Evolutionary conservation across 2,888 invertebrate genomes (phyloP).

Genomic region (Protodeltote pygarga): DNA sequence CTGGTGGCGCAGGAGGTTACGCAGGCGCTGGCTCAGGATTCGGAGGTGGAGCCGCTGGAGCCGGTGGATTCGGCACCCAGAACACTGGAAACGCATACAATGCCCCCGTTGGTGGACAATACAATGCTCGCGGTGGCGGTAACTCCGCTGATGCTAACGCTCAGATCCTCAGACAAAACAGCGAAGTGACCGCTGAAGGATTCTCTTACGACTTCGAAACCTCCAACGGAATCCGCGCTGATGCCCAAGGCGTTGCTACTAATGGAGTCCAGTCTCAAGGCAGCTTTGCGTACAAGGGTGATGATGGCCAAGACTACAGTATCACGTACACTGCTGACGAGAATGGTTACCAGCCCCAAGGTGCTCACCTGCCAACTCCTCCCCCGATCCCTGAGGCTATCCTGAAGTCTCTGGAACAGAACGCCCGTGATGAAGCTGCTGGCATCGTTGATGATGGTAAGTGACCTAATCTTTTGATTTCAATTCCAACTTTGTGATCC

Average conservation of each 20-base stretch:
- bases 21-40: slow-evolving; percentile 39
- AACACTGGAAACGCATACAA: slow-evolving; percentile 57
- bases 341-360: slow-evolving; percentile 80
- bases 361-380: slow-evolving; percentile 81
- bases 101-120: slow-evolving; percentile 48
- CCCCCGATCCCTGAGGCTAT: slow-evolving; percentile 83
- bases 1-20: slow-evolving; percentile 45
- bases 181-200: slow-evolving; percentile 79
- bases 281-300: slow-evolving; percentile 82
- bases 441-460: slow-evolving; percentile 83
- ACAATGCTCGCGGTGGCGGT: slow-evolving; percentile 53
- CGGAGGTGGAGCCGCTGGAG: slow-evolving; percentile 45
- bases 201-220: slow-evolving; percentile 83
- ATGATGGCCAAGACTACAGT: slow-evolving; percentile 83
- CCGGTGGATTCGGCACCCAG: slow-evolving; percentile 45
- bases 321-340: slow-evolving; percentile 83
- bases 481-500: neutral
- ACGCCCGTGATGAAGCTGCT: slow-evolving; percentile 83
- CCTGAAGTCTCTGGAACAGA: slow-evolving; percentile 81
- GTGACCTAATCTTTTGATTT: slow-evolving; percentile 43
- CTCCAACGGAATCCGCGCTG: slow-evolving; percentile 82
- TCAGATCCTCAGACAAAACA: slow-evolving; percentile 76
- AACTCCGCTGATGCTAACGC: slow-evolving; percentile 72
- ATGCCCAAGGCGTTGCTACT: slow-evolving; percentile 78
- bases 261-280: slow-evolving; percentile 83